These are phyloP conservation scores for Agapornis roseicollis DNA, from an alignment of 2,113 vertebrate genomes.

Conservation along the genomic window DNA sequence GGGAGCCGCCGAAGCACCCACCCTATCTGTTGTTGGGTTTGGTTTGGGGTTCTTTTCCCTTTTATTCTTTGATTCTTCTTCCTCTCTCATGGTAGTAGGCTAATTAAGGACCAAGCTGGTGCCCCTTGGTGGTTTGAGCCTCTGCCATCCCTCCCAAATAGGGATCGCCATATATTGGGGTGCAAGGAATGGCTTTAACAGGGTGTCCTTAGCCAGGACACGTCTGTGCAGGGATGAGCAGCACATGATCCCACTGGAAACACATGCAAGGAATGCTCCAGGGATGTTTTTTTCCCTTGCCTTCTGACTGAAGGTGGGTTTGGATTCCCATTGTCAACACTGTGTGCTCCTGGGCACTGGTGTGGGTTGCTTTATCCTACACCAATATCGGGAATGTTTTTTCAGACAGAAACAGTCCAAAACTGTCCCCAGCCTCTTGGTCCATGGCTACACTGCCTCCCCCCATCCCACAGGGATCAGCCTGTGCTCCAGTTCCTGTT, in stretches of 20 bases:
- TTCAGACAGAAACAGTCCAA: not conserved
- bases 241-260: rapidly evolving
- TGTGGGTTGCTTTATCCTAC: rapidly evolving
- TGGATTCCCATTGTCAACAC: not conserved
- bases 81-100: not conserved
- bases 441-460: not conserved
- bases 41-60: not conserved
- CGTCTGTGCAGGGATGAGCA: rapidly evolving
- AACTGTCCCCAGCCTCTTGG: not conserved
- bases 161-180: rapidly evolving
- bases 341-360: not conserved
- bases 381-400: rapidly evolving
- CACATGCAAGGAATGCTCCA: rapidly evolving
- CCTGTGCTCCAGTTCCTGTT: not conserved
- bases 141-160: no score
- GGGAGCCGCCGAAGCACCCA: not conserved
- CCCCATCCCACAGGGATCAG: not conserved
- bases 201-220: no score
- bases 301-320: not conserved
- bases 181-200: rapidly evolving
- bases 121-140: not conserved
- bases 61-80: not conserved
- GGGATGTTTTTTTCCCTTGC: rapidly evolving
- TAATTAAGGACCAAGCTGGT: rapidly evolving
- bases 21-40: not conserved